Evolutionary conservation across 2,113 vertebrate genomes (phyloP), one percentile per base, ranked within the genome.

Genomic region (Suncus etruscus): DNA sequence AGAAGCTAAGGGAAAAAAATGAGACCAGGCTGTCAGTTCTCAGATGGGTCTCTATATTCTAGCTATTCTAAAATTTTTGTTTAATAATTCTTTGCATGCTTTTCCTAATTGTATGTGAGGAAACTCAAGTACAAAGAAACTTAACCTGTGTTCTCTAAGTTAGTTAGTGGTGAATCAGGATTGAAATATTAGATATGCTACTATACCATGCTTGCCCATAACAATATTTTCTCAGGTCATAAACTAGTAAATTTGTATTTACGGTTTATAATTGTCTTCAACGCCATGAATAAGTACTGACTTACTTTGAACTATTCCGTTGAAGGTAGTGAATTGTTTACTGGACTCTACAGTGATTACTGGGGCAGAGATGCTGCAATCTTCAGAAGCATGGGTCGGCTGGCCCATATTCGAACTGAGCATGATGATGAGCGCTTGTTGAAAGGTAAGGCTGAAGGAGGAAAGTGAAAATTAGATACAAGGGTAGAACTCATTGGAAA

Each of bases 331-430:
- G 98, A 99, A 73, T 96, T 99, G 77, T 99, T 99, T 61, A 92
- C 98, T 20, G 99, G 98, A 14, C 98, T 99, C 76, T 99, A 99
- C 96, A 99, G 98, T 0, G 99, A 99, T 96, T 99, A 99, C 97
- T 99, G 99, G 99, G 98, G 99, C 88, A 98, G 99, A 31, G 99
- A 99, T 0, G 98, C 98, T 0, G 98, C 99, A 8, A 70, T 99
- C 24, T 99, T 99, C 95, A 98, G 99, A 81, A 97, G 97, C 87
- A 96, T 97, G 31, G 98, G 98, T 73, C 98, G 97, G 69, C 83
- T 97, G 82, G 97, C 98, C 1, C 98, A 98, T 72, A 98, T 99
- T 0, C 98, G 99, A 83, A 99, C 99, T 0, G 99, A 99, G 76
- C 98, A 98, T 0, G 98, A 99, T 1, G 98, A 98, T 14, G 98